Conservation (phyloP, 2,797 vertebrate species). For the Gambelia wislizenii region DNA sequence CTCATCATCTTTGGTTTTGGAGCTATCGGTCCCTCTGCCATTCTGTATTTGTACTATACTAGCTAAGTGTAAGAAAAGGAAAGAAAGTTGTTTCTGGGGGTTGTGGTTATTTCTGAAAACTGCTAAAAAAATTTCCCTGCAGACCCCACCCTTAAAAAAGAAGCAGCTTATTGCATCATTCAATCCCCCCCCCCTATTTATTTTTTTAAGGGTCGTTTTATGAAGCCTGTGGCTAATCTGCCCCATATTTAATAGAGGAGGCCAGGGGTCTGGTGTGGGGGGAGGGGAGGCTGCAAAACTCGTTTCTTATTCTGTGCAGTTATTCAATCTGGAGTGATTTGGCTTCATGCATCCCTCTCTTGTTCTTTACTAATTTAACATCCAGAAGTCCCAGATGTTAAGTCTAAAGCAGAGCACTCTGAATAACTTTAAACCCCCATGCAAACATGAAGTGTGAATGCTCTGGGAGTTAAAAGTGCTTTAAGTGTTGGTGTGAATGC, state of each 20-base stretch:
- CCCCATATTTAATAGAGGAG: not conserved
- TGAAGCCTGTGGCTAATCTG: not conserved
- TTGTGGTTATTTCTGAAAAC: conserved; percentile 49
- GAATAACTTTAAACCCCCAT: not conserved
- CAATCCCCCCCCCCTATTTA: not conserved
- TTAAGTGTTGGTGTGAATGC: not conserved
- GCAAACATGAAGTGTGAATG: not conserved
- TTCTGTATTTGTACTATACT: conserved; percentile 60
- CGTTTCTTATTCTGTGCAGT: not conserved
- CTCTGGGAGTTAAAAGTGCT: not conserved
- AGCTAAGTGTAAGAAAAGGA: not conserved
- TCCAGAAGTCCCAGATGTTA: not conserved
- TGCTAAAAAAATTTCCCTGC: conserved; percentile 12
- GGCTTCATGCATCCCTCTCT: not conserved
- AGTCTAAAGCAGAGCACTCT: not conserved
- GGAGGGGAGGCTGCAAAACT: not conserved
- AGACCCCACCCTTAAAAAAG: not conserved
- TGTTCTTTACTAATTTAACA: conserved; percentile 28
- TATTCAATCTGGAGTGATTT: conserved; percentile 10
- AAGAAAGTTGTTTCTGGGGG: conserved; percentile 46
- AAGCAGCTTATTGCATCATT: conserved; percentile 7
- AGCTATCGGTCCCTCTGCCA: not conserved
- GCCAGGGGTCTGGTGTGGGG: not conserved
- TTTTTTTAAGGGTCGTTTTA: not conserved
- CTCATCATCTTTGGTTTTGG: not conserved